Evolutionary conservation across 2,888 invertebrate genomes (phyloP).

Genomic region (Lasioglossum lativentre): DNA sequence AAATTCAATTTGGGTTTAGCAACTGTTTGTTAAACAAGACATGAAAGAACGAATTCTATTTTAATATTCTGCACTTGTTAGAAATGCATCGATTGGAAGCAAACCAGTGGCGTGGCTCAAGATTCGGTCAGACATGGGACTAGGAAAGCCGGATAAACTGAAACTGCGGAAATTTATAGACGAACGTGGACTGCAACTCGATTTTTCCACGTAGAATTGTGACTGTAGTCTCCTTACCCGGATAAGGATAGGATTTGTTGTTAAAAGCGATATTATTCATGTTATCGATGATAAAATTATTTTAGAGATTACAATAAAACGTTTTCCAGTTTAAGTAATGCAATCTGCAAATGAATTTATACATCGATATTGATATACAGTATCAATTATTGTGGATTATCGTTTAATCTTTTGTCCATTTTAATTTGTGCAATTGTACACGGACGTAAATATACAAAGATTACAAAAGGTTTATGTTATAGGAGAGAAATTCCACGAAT

Average conservation of each 20-base stretch:
- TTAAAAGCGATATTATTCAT: not conserved
- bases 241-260: not conserved
- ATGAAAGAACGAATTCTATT: not conserved
- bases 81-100: slow-evolving; percentile 2
- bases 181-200: not conserved
- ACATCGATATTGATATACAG: not conserved
- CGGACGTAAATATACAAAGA: not conserved
- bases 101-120: not conserved
- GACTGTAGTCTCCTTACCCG: not conserved
- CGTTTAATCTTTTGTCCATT: not conserved
- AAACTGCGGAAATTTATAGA: slow-evolving; percentile 3
- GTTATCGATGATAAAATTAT: not conserved
- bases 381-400: not conserved
- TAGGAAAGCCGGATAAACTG: not conserved
- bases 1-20: not conserved
- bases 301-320: not conserved
- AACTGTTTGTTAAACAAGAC: not conserved
- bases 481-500: not conserved
- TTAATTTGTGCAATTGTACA: not conserved
- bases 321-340: not conserved
- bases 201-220: not conserved
- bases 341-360: not conserved
- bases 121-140: not conserved
- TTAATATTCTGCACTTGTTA: not conserved
- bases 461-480: not conserved